A percentile compares a stretch with the other conserved stretches of the same genome.
Conservation (phyloP, 2,113 vertebrate species). For the Nothocercus julius region DNA sequence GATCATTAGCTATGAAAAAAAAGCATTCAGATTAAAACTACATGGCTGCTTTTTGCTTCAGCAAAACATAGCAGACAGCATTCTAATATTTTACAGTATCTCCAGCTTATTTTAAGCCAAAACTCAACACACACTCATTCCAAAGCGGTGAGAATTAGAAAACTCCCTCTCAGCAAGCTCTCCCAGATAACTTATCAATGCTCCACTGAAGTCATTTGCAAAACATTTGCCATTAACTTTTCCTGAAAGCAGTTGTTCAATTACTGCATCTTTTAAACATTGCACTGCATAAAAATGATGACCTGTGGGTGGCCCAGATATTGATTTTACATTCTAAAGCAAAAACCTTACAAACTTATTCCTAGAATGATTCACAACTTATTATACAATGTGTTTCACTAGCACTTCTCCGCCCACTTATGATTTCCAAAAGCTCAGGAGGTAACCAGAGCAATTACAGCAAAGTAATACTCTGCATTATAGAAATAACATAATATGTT, state of each 20-base stretch:
- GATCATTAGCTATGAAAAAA: background rate
- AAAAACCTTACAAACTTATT: constrained; percentile 4
- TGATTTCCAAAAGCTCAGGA: constrained; percentile 29
- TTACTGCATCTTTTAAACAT: background rate
- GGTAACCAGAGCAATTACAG: constrained; percentile 18
- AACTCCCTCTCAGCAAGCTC: background rate
- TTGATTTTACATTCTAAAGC: background rate
- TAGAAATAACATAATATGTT: background rate
- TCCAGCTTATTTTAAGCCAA: background rate
- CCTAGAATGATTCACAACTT: constrained; percentile 25
- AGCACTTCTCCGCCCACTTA: constrained; percentile 16
- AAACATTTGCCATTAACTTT: background rate
- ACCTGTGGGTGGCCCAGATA: constrained; percentile 11
- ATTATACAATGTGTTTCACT: constrained; percentile 7
- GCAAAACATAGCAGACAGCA: background rate
- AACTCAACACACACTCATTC: background rate
- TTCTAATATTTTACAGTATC: background rate
- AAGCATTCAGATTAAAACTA: background rate
- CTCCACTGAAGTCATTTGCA: background rate
- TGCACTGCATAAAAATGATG: background rate
- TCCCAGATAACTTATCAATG: fast-evolving
- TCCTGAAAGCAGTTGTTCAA: background rate
- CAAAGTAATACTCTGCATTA: background rate
- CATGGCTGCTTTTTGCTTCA: background rate
- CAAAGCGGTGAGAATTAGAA: background rate